These are phyloP conservation scores for Eulacestoma nigropectus DNA, from an alignment of 2,113 vertebrate genomes.

Conservation along the genomic window DNA sequence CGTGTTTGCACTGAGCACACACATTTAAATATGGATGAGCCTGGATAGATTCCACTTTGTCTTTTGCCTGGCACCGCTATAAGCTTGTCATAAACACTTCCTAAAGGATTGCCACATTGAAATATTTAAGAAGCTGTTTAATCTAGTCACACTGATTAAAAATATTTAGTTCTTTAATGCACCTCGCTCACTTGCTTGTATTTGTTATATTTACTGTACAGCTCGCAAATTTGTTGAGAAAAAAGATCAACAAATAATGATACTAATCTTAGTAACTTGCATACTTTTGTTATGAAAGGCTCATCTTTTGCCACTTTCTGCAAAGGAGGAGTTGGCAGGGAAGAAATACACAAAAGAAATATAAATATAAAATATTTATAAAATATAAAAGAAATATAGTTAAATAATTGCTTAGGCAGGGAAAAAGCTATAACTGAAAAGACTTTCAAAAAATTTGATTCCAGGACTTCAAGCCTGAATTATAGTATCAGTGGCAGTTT, in stretches of 20 bases:
- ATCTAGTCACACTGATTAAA: constrained; percentile 52
- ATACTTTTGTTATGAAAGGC: constrained; percentile 1
- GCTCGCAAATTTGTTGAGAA: neutral
- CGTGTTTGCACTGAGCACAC: constrained; percentile 31
- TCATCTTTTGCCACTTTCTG: neutral
- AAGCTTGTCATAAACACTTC: constrained; percentile 66
- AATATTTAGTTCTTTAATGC: constrained; percentile 38
- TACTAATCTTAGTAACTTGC: neutral
- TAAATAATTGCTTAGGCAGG: neutral
- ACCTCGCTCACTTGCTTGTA: neutral
- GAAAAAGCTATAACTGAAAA: neutral
- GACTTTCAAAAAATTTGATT: neutral
- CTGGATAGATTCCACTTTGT: constrained; percentile 64
- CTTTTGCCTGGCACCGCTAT: constrained; percentile 65
- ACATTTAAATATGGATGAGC: constrained; percentile 67
- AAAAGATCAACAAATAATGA: constrained; percentile 18
- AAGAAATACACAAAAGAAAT: constrained; percentile 22
- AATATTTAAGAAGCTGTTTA: constrained; percentile 65
- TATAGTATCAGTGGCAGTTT: neutral
- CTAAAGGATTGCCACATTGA: constrained; percentile 58
- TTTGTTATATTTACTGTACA: constrained; percentile 5
- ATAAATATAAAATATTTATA: constrained; percentile 44
- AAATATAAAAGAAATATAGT: constrained; percentile 22
- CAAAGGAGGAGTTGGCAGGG: neutral
- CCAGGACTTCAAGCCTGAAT: neutral